Conservation (phyloP, 2,888 invertebrate genomes). For the Chironomus tentans region DNA sequence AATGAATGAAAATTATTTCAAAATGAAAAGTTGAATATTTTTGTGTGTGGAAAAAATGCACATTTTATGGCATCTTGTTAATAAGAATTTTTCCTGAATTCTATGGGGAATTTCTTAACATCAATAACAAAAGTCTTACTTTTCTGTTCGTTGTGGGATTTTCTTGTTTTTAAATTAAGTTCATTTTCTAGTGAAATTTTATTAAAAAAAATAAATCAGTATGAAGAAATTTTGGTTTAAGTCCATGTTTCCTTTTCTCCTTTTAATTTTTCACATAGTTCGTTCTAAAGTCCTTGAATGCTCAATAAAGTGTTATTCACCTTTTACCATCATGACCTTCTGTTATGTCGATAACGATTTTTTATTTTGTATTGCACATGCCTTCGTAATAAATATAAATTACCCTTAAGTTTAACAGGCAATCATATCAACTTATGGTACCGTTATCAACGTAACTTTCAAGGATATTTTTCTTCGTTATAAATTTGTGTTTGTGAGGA, state of each 20-base stretch:
- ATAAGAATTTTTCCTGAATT: slow-evolving; percentile 23
- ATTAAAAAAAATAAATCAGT: not conserved
- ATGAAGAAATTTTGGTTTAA: not conserved
- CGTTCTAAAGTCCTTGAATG: slow-evolving; percentile 7
- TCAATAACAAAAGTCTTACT: not conserved
- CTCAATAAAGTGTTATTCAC: not conserved
- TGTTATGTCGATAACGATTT: slow-evolving; percentile 22
- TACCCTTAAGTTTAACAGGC: slow-evolving; percentile 24
- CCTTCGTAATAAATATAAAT: slow-evolving; percentile 26
- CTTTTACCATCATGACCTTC: slow-evolving; percentile 13
- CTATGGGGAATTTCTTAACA: slow-evolving; percentile 14
- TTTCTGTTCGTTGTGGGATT: too few species aligned
- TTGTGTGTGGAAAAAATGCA: not conserved
- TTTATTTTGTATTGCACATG: slow-evolving; percentile 13
- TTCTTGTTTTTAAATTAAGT: too few species aligned
- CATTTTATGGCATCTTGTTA: slow-evolving; percentile 15
- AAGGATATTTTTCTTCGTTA: slow-evolving; percentile 3
- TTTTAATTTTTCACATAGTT: not conserved
- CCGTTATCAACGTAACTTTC: not conserved
- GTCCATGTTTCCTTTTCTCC: not conserved
- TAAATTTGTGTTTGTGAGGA: not conserved
- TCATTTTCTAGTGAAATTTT: too few species aligned
- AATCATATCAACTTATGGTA: not conserved
- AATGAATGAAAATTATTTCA: not conserved
- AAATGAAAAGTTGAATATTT: not conserved